A percentile compares a stretch with the other conserved stretches of the same genome.
Conservation (phyloP, 1,140 invertebrate genomes). For the Prorops nasuta region DNA sequence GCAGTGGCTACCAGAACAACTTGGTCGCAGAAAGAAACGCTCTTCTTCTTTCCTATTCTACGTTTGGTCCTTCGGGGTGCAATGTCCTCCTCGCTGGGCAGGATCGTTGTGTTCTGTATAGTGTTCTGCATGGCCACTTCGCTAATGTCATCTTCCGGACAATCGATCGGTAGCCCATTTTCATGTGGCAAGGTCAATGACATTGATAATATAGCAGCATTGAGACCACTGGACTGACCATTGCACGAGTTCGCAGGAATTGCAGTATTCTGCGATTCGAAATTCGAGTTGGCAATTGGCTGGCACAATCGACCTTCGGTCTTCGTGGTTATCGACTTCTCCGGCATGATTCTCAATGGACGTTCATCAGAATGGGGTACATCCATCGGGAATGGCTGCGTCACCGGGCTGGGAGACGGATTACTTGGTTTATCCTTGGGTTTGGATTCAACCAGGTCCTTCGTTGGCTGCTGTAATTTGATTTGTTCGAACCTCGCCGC, state of each 20-base stretch:
- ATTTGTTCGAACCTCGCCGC: conserved; percentile 80
- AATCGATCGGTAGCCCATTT: conserved; percentile 51
- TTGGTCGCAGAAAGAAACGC: conserved; percentile 91
- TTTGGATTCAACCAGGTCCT: conserved; percentile 6
- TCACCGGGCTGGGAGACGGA: conserved; percentile 2
- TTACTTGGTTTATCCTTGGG: neutral
- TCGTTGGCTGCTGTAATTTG: conserved; percentile 34
- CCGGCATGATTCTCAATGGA: neutral
- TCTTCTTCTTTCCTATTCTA: conserved; percentile 77
- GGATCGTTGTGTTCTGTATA: conserved; percentile 51
- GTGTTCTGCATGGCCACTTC: conserved; percentile 56
- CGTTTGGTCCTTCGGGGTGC: conserved; percentile 54
- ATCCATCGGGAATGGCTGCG: conserved; percentile 1
- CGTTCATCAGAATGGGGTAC: neutral
- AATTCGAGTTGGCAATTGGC: conserved; percentile 29
- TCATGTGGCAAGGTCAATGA: conserved; percentile 50
- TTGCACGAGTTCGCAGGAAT: conserved; percentile 9
- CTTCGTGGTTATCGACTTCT: conserved; percentile 15
- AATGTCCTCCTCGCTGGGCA: conserved; percentile 50
- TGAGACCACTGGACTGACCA: conserved; percentile 35
- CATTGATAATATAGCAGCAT: conserved; percentile 48
- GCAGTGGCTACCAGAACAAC: conserved; percentile 88
- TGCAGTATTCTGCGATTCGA: conserved; percentile 36
- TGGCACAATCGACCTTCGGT: conserved; percentile 23
- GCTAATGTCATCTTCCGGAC: conserved; percentile 53